A percentile compares a stretch with the other conserved stretches of the same genome.
Conservation (phyloP, 2,888 invertebrate species). For the Eilema depressum region DNA sequence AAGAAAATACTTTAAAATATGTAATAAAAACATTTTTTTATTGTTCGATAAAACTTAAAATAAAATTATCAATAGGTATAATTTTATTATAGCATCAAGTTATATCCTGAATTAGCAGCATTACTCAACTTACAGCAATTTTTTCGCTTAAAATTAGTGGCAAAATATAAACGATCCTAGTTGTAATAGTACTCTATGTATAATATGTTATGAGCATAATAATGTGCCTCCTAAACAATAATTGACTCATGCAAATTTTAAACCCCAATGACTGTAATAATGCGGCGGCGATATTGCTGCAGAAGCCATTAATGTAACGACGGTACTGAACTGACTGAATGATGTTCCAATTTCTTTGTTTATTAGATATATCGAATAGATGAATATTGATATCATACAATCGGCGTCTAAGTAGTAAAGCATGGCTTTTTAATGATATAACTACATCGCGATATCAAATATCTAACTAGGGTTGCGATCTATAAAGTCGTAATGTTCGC, state of each 20-base stretch:
- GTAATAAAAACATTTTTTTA: no score
- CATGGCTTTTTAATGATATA: conserved; percentile 43
- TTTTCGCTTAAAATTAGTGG: conserved; percentile 31
- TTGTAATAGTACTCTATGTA: not conserved
- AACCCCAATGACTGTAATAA: conserved; percentile 52
- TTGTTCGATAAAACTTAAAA: no score
- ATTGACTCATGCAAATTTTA: conserved; percentile 72
- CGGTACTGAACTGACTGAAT: not conserved
- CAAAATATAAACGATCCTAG: conserved; percentile 39
- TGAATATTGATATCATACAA: conserved; percentile 15
- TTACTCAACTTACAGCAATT: conserved; percentile 39
- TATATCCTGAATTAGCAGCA: conserved; percentile 46
- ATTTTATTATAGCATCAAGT: conserved; percentile 18
- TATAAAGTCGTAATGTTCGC: conserved; percentile 67
- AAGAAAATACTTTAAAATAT: no score
- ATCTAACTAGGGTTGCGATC: conserved; percentile 69
- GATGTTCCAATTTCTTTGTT: conserved; percentile 45
- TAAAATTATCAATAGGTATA: not conserved
- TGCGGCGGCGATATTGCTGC: conserved; percentile 23
- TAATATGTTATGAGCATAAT: conserved; percentile 12
- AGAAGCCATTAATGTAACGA: conserved; percentile 3
- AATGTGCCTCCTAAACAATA: conserved; percentile 33
- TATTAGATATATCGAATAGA: conserved; percentile 32
- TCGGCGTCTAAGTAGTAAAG: conserved; percentile 34
- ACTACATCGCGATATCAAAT: conserved; percentile 54